phyloP scores from a whole-genome alignment of 2,888 invertebrate species.

The Cerceris rybyensis region DNA sequence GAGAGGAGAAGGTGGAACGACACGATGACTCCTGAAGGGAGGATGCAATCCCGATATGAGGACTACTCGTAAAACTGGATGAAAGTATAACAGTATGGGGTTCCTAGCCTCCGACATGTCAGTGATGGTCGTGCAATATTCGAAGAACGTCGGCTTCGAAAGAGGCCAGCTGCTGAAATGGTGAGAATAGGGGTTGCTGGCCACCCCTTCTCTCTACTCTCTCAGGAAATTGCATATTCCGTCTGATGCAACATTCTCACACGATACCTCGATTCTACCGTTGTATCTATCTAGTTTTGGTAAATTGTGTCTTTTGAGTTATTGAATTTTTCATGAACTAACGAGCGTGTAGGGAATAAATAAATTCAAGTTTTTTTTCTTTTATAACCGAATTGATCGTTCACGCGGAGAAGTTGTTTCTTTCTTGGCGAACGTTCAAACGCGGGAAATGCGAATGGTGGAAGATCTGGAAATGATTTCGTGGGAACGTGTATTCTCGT shows the following conservation, averaged over 20 bases:
- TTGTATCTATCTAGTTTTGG: slow-evolving; percentile 10
- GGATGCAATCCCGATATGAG: slow-evolving; percentile 46
- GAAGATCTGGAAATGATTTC: neutral
- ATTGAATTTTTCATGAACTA: no score
- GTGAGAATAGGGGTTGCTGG: slow-evolving; percentile 18
- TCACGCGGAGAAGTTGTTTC: no score
- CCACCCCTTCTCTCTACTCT: neutral
- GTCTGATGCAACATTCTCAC: slow-evolving; percentile 43
- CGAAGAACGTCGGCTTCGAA: slow-evolving; percentile 49
- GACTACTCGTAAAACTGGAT: slow-evolving; percentile 44
- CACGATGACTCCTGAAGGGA: slow-evolving; percentile 33
- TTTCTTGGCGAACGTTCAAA: no score
- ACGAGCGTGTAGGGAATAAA: no score
- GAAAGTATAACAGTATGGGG: slow-evolving; percentile 45
- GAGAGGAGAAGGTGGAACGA: slow-evolving; percentile 3
- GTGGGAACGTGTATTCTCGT: slow-evolving; percentile 48
- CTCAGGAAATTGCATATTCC: slow-evolving; percentile 60
- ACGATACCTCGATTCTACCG: slow-evolving; percentile 38
- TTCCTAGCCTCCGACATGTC: slow-evolving; percentile 30
- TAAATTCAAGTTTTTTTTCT: no score
- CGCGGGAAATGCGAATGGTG: no score
- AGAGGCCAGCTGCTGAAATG: slow-evolving; percentile 26
- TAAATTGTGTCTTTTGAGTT: no score
- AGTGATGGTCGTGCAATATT: slow-evolving; percentile 49
- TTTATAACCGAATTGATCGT: no score